phyloP scores from a whole-genome alignment of 1,140 invertebrate species.

The Drosophila paulistorum region DNA sequence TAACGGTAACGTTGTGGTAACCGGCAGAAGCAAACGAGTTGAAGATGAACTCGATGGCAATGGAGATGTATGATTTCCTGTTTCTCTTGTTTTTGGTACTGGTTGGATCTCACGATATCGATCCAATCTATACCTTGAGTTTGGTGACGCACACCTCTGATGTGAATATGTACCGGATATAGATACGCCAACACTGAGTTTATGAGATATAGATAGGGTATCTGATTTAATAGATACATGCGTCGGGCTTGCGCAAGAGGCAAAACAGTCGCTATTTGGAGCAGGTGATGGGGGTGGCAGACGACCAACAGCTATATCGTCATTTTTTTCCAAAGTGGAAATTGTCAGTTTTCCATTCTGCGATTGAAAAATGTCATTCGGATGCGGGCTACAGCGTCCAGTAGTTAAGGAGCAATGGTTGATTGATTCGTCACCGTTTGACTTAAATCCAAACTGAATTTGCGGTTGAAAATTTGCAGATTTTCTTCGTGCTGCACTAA shows the following conservation, averaged over 20 bases:
- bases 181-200: slow-evolving; percentile 26
- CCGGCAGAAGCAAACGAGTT: slow-evolving; percentile 53
- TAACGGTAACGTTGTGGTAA: slow-evolving; percentile 47
- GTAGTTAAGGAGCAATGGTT: slow-evolving; percentile 28
- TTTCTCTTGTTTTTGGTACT: slow-evolving; percentile 44
- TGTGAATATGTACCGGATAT: slow-evolving; percentile 26
- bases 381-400: slow-evolving; percentile 66
- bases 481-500: slow-evolving; percentile 39
- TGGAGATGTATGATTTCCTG: slow-evolving; percentile 25
- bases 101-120: slow-evolving; percentile 63
- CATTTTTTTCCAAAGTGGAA: slow-evolving; percentile 60
- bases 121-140: slow-evolving; percentile 59
- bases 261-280: slow-evolving; percentile 70
- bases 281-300: slow-evolving; percentile 79
- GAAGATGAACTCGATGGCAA: slow-evolving; percentile 29
- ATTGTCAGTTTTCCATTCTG: slow-evolving; percentile 63
- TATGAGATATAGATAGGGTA: slow-evolving; percentile 25
- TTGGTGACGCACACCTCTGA: slow-evolving; percentile 65
- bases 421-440: slow-evolving; percentile 44
- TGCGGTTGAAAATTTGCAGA: slow-evolving; percentile 58
- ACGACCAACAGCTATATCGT: slow-evolving; percentile 57
- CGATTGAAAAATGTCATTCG: slow-evolving; percentile 58
- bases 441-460: slow-evolving; percentile 43
- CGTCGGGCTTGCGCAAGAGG: slow-evolving; percentile 21
- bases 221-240: slow-evolving; percentile 38